phyloP scores from a whole-genome alignment of 2,113 vertebrate species.

The Ophthalmotilapia sp. region DNA sequence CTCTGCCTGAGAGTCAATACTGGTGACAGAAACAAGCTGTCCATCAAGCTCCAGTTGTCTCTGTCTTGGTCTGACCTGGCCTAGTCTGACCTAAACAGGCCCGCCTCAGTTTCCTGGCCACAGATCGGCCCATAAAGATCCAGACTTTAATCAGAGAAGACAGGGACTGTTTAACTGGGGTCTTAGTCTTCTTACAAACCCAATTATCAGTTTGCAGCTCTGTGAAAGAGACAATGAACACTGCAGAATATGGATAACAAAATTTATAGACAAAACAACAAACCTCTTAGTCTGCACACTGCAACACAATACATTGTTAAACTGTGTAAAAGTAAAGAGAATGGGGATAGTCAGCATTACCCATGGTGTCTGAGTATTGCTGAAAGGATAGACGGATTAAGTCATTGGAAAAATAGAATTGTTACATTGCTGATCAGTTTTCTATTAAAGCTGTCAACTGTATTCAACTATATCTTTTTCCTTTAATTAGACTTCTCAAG shows the following conservation, averaged over 20 bases:
- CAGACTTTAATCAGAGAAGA: constrained; percentile 34
- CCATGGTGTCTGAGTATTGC: background rate
- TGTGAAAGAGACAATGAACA: background rate
- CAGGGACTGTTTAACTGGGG: constrained; percentile 24
- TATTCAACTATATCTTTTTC: background rate
- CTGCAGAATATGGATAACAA: background rate
- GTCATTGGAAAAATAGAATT: background rate
- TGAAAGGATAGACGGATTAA: background rate
- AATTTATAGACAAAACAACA: background rate
- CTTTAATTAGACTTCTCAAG: background rate
- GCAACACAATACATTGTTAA: background rate
- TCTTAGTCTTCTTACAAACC: constrained; percentile 14
- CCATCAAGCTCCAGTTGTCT: constrained; percentile 21
- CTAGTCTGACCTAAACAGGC: background rate
- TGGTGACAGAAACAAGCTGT: constrained; percentile 39
- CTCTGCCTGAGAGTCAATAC: constrained; percentile 22
- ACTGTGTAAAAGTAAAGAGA: background rate
- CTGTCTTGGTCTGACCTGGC: background rate
- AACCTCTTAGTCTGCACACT: background rate
- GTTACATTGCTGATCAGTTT: background rate
- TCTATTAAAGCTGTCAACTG: background rate
- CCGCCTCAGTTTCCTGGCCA: background rate
- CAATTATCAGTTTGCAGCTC: constrained; percentile 22
- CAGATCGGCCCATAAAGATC: constrained; percentile 6
- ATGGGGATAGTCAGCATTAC: background rate